Evolutionary conservation across 1,140 invertebrate genomes (phyloP).

Genomic region (Bombus sibiricus): DNA sequence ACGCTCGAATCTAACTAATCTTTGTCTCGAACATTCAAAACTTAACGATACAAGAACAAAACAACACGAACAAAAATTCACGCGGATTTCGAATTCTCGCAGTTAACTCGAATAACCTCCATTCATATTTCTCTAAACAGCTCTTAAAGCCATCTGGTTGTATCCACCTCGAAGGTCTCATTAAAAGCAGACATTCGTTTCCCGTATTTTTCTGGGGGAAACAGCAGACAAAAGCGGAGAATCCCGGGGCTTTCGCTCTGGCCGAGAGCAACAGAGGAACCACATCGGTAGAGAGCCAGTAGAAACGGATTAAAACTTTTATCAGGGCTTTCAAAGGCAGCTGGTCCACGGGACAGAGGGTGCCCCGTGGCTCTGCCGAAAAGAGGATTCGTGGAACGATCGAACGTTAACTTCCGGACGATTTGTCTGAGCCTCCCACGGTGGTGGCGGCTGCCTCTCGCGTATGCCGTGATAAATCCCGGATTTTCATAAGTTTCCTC

Average conservation of each 20-base stretch:
- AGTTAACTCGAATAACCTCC: not conserved
- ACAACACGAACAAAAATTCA: not conserved
- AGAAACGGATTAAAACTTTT: slow-evolving; percentile 45
- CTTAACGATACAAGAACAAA: not conserved
- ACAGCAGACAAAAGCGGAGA: slow-evolving; percentile 7
- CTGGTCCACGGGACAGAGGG: slow-evolving; percentile 25
- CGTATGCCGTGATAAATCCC: slow-evolving; percentile 67
- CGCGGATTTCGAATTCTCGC: not conserved
- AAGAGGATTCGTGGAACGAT: slow-evolving; percentile 62
- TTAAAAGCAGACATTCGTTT: not conserved
- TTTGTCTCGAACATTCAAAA: not conserved
- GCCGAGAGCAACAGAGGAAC: not conserved
- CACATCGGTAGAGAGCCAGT: not conserved
- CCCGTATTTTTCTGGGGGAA: slow-evolving; percentile 13
- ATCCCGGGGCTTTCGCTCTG: not conserved
- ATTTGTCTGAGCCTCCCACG: slow-evolving; percentile 67
- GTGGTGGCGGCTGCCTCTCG: slow-evolving; percentile 54
- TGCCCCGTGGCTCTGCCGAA: slow-evolving; percentile 27
- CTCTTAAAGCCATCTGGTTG: not conserved
- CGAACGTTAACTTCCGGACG: slow-evolving; percentile 73
- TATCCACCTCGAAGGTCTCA: not conserved
- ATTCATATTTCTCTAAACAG: slow-evolving; percentile 7
- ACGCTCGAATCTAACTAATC: not conserved
- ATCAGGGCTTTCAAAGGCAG: slow-evolving; percentile 23
- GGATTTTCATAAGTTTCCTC: slow-evolving; percentile 74